Base-by-base conservation (phyloP, 2,113 vertebrate species). In the Laticauda laticaudata region DNA sequence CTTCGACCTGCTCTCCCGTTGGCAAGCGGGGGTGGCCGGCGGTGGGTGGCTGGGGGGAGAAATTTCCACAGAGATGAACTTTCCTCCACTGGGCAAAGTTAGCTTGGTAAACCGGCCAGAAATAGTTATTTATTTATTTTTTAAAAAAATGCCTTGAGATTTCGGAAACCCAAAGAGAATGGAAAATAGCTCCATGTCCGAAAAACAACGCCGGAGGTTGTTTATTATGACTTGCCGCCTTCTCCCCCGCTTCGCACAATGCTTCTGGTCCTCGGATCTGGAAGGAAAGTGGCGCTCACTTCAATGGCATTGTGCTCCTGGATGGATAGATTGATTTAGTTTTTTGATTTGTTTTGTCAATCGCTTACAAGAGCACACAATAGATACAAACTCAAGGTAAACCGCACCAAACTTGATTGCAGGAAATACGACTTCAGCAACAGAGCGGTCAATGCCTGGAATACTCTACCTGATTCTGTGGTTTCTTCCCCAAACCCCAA, bases 61-160 rank as follows among this genome's bases (percentile, higher is more conserved):
- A 26, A 45, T 59, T 43, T 3, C 23, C 10, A 24, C 5, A 54
- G 10, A 39, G 57, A 18, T 87, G 14, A 92, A 64, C 91, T 88
- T 88, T 92, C 91, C 91, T 39, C 91, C 86, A 92, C 29, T 88
- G 56, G 88, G 69, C 69, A 26, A 43, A n/a, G 59, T n/a, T n/a
- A 55, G 86, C 21, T 48, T 14, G 24, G 45, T 6, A 81, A 39
- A 39, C 75, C 18, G 18, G 53, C 6, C 53, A 55, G 20, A 54
- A 54, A 12, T 43, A 23, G 1, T 21, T 21, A 21, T 23, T 6
- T 57, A 6, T 23, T 5, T 55, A 48, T 59, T 21, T 86, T 8
- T 24, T 39, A 39, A 7, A 86, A 53, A 51, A 87, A 87, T 51
- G 48, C 43, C 64, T n/a, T 81, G 34, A 8, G 34, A 81, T 81